These are phyloP conservation scores for Cryptomyrus ogoouensis DNA, from an alignment of 2,113 vertebrate species.

Conservation along the genomic window DNA sequence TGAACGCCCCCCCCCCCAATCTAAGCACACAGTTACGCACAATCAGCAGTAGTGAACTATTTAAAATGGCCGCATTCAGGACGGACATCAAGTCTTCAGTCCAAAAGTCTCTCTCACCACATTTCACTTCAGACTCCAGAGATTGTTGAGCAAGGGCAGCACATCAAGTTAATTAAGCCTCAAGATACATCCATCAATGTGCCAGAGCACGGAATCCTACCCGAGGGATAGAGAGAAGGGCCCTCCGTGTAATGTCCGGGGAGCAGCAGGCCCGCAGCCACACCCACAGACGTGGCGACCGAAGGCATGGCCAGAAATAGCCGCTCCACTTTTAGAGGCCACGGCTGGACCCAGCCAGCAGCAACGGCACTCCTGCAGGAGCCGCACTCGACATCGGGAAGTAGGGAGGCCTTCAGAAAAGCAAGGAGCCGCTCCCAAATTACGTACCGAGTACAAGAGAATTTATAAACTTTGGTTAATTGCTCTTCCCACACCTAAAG, in stretches of 20 bases:
- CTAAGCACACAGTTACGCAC: not conserved
- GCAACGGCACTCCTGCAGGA: not conserved
- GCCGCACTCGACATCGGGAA: accelerated
- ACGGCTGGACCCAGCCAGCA: not conserved
- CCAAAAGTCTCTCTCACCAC: not conserved
- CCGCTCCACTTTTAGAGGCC: conserved; percentile 8
- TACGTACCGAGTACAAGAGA: not conserved
- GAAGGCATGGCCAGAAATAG: not conserved
- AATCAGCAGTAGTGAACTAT: not conserved
- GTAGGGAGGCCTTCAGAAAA: not conserved
- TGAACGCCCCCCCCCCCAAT: not conserved
- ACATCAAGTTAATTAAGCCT: not conserved
- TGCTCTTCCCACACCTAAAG: not conserved
- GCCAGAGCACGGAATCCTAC: not conserved
- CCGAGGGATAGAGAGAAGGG: not conserved
- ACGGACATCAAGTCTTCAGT: not conserved
- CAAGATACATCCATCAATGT: not conserved
- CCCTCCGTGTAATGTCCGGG: not conserved
- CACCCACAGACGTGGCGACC: not conserved
- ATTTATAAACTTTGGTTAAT: not conserved
- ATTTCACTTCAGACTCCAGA: not conserved
- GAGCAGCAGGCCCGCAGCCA: not conserved
- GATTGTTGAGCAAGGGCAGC: not conserved
- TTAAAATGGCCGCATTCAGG: not conserved
- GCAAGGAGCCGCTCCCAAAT: not conserved